Evolutionary conservation across 2,888 invertebrate species (phyloP), one percentile per base, ranked within the genome.

Genomic region (Pecten maximus): DNA sequence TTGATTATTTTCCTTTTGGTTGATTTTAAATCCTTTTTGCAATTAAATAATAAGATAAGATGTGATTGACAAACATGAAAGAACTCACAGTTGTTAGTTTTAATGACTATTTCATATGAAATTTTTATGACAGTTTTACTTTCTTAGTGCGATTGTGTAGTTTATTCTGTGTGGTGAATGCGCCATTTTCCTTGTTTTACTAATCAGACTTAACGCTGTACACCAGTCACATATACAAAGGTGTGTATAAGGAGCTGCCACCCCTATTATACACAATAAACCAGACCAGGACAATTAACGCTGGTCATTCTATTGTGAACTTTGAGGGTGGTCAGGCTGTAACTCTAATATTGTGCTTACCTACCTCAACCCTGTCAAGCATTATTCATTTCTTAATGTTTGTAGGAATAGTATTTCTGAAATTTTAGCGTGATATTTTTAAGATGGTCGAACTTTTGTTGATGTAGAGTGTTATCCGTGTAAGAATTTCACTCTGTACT

Each of bases 131-230:
- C 23, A 8, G 35, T 74, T 35, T 74, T 74, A 3, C 74, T 35
- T 10, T 35, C 23, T 15, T 35, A 35, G 35, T 74, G 74, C 15
- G 74, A 12, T 74, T 35, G 28, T 74, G 35, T 6, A 74, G 74
- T 35, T 54, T 23, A 54, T 54, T 54, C 35, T 12, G 74, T 74
- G 74, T 74, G 74, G 74, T 74, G 74, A 74, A 74, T 12, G 16
- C 74, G 35, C 74, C 0, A n/a, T 54, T 54, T 54, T 54, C 54
- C 74, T 74, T 74, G 28, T 74, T 74, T 74, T 74, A 74, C 74
- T 74, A 74, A 74, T 74, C 74, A 74, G 74, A 74, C 74, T 74
- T 74, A 74, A 74, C 74, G 74, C 74, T 74, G 74, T 74, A 74
- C 74, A 74, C 74, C 74, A 74, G 74, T 74, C 28, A 28, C 74